Percentiles rank a stretch among this genome's conserved stretches.
phyloP scores from a whole-genome alignment of 2,888 invertebrate genomes.

The Chirona hameri region DNA sequence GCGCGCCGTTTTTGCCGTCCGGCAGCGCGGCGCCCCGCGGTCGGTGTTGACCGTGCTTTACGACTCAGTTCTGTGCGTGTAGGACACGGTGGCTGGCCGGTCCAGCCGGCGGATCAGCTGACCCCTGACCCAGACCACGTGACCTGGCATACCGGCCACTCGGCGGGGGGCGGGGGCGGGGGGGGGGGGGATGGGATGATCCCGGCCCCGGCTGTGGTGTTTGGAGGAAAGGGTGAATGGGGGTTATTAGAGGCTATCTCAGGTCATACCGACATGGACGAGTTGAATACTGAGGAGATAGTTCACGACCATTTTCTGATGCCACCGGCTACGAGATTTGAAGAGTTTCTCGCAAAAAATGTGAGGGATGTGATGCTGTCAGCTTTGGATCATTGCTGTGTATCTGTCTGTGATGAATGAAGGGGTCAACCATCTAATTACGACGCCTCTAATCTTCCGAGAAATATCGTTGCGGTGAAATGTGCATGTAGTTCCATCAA shows the following conservation, averaged over 20 bases:
- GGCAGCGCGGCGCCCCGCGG: neutral
- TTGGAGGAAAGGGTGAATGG: neutral
- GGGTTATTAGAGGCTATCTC: neutral
- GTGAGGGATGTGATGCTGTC: too few relatives aligned
- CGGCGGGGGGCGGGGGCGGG: neutral
- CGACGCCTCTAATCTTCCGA: too few relatives aligned
- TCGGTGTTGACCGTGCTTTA: conserved; percentile 1
- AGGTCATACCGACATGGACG: too few relatives aligned
- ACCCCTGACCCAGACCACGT: neutral
- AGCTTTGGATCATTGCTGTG: too few relatives aligned
- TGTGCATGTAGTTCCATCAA: too few relatives aligned
- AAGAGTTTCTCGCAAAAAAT: too few relatives aligned
- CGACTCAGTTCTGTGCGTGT: neutral
- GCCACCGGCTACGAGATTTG: neutral
- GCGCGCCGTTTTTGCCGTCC: conserved; percentile 1
- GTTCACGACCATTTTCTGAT: neutral
- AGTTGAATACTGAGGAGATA: too few relatives aligned
- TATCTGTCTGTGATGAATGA: too few relatives aligned
- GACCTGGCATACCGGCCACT: neutral
- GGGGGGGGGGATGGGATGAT: neutral
- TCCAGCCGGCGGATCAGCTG: neutral
- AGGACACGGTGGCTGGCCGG: neutral
- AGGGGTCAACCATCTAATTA: too few relatives aligned
- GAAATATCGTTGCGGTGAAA: too few relatives aligned
- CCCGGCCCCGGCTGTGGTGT: neutral